Base-by-base conservation (phyloP, 53 echinoderm and acorn worm genomes). In the Pentamera pediparva region DNA sequence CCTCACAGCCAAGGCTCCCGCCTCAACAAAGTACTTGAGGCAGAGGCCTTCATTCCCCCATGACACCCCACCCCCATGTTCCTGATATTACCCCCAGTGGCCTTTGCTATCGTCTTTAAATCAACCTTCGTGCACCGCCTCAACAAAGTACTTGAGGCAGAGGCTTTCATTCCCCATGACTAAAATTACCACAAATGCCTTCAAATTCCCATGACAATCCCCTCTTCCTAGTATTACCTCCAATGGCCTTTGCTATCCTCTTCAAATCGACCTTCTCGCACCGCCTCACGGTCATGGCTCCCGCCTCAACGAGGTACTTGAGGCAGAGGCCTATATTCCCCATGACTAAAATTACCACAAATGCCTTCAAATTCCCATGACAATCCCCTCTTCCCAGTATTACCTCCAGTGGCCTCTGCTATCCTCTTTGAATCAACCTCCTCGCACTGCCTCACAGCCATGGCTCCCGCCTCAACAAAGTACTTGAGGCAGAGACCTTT, bases 61-160 rank as follows among this genome's bases (percentile, higher is more conserved):
- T n/a, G n/a, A n/a, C n/a, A n/a, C n/a, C n/a, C n/a, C n/a, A n/a
- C n/a, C n/a, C n/a, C 0, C 92, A 87, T 0, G 92, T 92, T n/a
- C n/a, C n/a, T n/a, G n/a, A n/a, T 18, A 70, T 15, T 61, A 96
- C 96, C 98, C 80, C 98, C 98, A 4, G 98, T 88, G 26, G 98
- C 91, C 76, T 98, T 98, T 34, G 91, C 91, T 29, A 98, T 98
- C 73, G 91, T 80, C 84, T 88, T 98, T 10, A 98, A 62, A 59
- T 98, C 98, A 55, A 85, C 86, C 20, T 98, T 98, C 86, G 86
- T 98, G 70, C 98, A 98, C 24, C 91, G 29, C 62, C 52, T 92
- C 98, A 6, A 98, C 89, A 86, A 92, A 98, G 78, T 98, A 92
- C 88, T 98, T 98, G 39, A 98, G 86, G 41, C 98, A 98, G 22